Evolutionary conservation across 1,140 invertebrate genomes (phyloP).

Genomic region (Drosophila bocqueti): DNA sequence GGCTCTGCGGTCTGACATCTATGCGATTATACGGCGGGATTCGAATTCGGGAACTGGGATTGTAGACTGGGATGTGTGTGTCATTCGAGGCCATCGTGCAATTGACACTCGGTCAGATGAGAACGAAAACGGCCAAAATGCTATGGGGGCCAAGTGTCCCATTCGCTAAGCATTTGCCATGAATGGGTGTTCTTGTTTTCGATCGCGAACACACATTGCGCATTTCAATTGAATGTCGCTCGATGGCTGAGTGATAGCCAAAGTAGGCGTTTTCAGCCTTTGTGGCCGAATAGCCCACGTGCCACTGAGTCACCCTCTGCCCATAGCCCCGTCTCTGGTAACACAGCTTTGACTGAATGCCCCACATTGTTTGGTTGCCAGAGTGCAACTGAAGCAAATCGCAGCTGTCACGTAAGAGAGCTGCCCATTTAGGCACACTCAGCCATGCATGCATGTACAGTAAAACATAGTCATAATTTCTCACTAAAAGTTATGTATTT

Average conservation of each 20-base stretch:
- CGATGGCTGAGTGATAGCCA: constrained; percentile 48
- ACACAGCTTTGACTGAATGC: constrained; percentile 38
- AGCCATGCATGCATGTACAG: not conserved
- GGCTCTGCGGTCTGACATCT: constrained; percentile 51
- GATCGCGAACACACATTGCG: constrained; percentile 51
- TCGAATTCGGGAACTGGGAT: constrained; percentile 9
- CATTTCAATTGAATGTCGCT: constrained; percentile 65
- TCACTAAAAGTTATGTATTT: not conserved
- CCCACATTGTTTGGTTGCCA: constrained; percentile 34
- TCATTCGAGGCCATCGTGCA: constrained; percentile 70
- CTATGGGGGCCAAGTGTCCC: constrained; percentile 26
- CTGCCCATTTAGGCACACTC: constrained; percentile 8
- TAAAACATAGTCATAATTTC: not conserved
- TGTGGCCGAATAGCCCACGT: constrained; percentile 47
- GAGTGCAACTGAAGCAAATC: constrained; percentile 26
- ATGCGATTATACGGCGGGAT: constrained; percentile 37
- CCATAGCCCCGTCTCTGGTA: not conserved
- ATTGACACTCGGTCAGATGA: constrained; percentile 68
- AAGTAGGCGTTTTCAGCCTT: constrained; percentile 34
- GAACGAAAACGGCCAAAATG: constrained; percentile 44
- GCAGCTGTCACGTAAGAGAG: constrained; percentile 30
- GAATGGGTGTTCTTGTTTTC: constrained; percentile 67
- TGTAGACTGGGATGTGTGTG: constrained; percentile 11
- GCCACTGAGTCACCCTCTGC: constrained; percentile 10
- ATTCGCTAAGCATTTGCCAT: constrained; percentile 53